phyloP scores from a whole-genome alignment of 2,888 invertebrate species.

The Masnerella sp. region DNA sequence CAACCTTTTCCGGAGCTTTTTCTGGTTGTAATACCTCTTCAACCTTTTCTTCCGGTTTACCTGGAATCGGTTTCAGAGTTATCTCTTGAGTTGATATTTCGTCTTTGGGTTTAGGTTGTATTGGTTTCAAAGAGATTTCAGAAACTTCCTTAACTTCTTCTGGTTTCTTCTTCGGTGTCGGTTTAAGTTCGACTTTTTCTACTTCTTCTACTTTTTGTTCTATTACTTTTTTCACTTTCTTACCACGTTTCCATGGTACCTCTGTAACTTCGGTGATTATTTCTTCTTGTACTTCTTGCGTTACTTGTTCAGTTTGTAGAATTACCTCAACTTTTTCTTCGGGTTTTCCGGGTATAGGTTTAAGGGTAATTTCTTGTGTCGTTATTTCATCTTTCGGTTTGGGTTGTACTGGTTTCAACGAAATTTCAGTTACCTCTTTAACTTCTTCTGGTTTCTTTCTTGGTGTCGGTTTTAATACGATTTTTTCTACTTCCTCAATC shows the following conservation, averaged over 20 bases:
- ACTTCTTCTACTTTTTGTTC: conserved; percentile 59
- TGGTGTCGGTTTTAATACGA: conserved; percentile 72
- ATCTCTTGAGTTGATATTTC: too few species aligned
- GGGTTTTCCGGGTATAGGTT: conserved; percentile 70
- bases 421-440: conserved; percentile 56
- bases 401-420: conserved; percentile 42
- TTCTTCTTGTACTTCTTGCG: conserved; percentile 63
- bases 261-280: conserved; percentile 63
- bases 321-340: conserved; percentile 67
- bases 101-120: conserved; percentile 69
- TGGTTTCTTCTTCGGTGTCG: conserved; percentile 41
- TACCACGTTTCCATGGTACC: conserved; percentile 67
- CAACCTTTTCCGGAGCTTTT: too few species aligned
- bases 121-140: conserved; percentile 49
- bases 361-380: conserved; percentile 67
- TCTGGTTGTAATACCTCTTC: conserved; percentile 50
- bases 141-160: conserved; percentile 58
- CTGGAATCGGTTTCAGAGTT: too few species aligned
- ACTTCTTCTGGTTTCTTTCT: conserved; percentile 61
- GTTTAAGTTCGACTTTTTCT: conserved; percentile 62
- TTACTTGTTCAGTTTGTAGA: conserved; percentile 61
- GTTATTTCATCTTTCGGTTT: conserved; percentile 44
- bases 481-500: conserved; percentile 66
- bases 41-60: too few species aligned
- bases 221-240: conserved; percentile 61